phyloP scores from a whole-genome alignment of 2,797 vertebrate species.

The Oreonectes daqikongensis region DNA sequence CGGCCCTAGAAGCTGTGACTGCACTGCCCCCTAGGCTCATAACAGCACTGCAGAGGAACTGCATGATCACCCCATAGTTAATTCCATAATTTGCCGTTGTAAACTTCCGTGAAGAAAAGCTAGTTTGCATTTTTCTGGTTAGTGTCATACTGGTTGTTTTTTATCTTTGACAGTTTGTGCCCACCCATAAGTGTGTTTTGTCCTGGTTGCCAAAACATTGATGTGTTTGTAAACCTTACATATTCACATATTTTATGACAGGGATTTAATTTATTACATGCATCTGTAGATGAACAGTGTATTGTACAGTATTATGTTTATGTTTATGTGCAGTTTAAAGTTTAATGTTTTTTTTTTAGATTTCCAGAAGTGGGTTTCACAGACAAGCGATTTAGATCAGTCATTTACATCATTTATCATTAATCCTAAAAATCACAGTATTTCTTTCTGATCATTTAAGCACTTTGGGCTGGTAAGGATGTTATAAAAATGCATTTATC shows the following conservation, averaged over 20 bases:
- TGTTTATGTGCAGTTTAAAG: not conserved
- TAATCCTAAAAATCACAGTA: too few relatives aligned
- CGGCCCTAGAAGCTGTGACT: not conserved
- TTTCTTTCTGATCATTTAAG: too few relatives aligned
- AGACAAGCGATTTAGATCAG: too few relatives aligned
- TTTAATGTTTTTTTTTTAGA: too few relatives aligned
- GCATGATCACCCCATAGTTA: not conserved
- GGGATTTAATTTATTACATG: not conserved
- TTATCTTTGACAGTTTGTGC: constrained; percentile 2
- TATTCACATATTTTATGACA: not conserved
- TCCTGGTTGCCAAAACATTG: constrained; percentile 9
- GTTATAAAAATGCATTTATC: not conserved
- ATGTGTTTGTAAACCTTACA: constrained; percentile 1
- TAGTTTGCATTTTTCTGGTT: not conserved
- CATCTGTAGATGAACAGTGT: not conserved
- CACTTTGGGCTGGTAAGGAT: too few relatives aligned
- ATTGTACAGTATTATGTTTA: not conserved
- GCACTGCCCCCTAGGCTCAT: constrained; percentile 3
- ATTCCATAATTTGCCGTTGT: not conserved
- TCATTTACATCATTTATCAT: too few relatives aligned
- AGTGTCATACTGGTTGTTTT: not conserved
- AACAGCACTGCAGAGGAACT: not conserved
- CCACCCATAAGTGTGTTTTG: not conserved
- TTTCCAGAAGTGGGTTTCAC: too few relatives aligned
- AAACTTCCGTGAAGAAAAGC: not conserved